A percentile compares a stretch with the other conserved stretches of the same genome.
phyloP scores from a whole-genome alignment of 2,113 vertebrate species.

The Ailurus styani region DNA sequence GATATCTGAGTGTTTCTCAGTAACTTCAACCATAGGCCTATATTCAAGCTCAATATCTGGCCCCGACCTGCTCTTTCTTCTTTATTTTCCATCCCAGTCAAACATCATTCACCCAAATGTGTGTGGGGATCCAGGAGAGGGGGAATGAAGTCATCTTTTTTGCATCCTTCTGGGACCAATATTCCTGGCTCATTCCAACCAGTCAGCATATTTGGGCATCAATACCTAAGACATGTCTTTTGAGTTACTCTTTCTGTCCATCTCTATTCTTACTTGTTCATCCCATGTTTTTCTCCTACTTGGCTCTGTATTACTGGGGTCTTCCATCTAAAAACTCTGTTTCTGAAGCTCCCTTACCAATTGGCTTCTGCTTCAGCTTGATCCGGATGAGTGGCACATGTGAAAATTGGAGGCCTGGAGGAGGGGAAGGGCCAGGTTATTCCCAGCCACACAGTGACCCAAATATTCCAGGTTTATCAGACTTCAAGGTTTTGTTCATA shows the following conservation, averaged over 20 bases:
- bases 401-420: neutral
- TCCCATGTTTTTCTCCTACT: neutral
- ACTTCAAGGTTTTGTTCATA: neutral
- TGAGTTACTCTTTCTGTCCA: neutral
- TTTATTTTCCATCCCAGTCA: neutral
- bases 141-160: neutral
- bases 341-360: neutral
- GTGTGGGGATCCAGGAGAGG: accelerated
- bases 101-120: neutral
- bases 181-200: neutral
- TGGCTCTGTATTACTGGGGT: neutral
- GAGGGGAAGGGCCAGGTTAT: neutral
- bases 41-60: neutral
- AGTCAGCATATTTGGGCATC: neutral
- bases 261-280: neutral
- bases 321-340: neutral
- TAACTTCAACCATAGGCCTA: neutral
- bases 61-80: neutral
- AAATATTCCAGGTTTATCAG: neutral
- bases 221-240: neutral
- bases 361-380: neutral
- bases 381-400: neutral
- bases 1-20: neutral
- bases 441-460: neutral
- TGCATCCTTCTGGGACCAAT: neutral